Evolutionary conservation across 2,797 vertebrate genomes (phyloP).

Genomic region (Enteromius anoplus): DNA sequence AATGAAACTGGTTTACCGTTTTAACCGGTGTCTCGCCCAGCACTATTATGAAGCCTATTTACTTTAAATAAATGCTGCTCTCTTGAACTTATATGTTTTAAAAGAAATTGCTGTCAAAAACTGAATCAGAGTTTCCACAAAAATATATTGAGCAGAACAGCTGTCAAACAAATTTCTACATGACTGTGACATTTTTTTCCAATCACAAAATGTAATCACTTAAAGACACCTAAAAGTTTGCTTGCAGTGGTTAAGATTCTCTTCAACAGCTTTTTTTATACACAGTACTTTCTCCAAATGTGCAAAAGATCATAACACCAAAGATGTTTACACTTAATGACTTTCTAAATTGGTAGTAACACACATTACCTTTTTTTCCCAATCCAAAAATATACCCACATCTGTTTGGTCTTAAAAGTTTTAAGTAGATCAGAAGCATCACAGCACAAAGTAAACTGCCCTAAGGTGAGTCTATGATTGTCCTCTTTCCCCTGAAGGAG

Average conservation of each 20-base stretch:
- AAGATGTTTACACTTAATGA: neutral
- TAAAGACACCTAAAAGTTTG: neutral
- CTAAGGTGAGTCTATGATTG: conserved; percentile 1
- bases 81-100: neutral
- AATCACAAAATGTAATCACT: no score
- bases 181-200: neutral
- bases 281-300: neutral
- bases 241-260: neutral
- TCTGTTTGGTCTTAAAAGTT: neutral
- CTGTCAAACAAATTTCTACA: neutral
- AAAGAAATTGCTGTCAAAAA: neutral
- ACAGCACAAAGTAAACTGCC: conserved; percentile 2
- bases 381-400: neutral
- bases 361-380: neutral
- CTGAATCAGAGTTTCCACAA: neutral
- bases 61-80: neutral
- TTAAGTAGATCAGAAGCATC: conserved; percentile 6
- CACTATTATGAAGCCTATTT: neutral
- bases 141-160: neutral
- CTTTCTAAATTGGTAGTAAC: neutral
- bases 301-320: neutral
- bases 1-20: no score
- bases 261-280: neutral
- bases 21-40: no score
- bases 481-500: conserved; percentile 11